These are phyloP conservation scores for Boloria selene DNA, from an alignment of 2,888 invertebrate genomes.

Conservation along the genomic window DNA sequence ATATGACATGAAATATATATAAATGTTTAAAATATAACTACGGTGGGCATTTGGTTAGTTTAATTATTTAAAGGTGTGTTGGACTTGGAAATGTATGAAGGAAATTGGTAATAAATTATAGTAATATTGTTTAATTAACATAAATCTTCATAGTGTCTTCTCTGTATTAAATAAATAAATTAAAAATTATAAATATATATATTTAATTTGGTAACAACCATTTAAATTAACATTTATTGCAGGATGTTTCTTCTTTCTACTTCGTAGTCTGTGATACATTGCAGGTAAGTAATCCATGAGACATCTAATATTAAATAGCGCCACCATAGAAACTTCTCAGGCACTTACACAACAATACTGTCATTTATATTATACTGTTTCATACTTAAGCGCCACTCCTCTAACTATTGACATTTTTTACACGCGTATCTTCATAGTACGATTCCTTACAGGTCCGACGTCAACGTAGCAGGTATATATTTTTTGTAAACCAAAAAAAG, in stretches of 20 bases:
- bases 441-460: slow-evolving; percentile 54
- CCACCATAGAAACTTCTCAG: slow-evolving; percentile 28
- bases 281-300: slow-evolving; percentile 52
- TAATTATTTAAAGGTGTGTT: too few species aligned
- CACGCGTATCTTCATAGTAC: slow-evolving; percentile 71
- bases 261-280: slow-evolving; percentile 37
- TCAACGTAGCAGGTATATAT: slow-evolving; percentile 65
- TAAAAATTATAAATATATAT: too few species aligned
- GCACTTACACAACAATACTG: slow-evolving; percentile 31
- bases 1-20: slow-evolving; percentile 24
- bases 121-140: too few species aligned
- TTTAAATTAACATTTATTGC: not conserved
- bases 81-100: too few species aligned
- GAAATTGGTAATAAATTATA: too few species aligned
- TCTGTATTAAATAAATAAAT: too few species aligned
- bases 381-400: slow-evolving; percentile 71
- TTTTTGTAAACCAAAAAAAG: slow-evolving; percentile 48
- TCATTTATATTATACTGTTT: slow-evolving; percentile 46
- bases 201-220: too few species aligned
- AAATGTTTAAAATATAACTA: not conserved
- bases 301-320: slow-evolving; percentile 40
- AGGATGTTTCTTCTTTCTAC: not conserved
- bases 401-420: slow-evolving; percentile 59
- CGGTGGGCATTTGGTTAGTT: too few species aligned
- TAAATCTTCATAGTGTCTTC: too few species aligned